Conservation (phyloP, 2,113 vertebrate species). For the Muscicapa adusta region DNA sequence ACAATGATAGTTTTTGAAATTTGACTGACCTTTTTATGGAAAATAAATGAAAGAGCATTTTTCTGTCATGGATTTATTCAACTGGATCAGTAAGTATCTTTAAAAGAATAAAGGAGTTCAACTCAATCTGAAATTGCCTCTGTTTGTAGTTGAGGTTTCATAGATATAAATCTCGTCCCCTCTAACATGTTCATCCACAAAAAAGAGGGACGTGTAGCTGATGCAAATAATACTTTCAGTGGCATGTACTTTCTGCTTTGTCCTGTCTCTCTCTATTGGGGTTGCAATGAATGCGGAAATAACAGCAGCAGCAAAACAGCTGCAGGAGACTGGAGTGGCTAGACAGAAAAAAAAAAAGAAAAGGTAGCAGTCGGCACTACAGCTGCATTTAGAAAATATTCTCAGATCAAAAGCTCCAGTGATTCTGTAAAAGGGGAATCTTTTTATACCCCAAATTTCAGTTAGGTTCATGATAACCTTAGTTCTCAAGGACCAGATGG, state of each 20-base stretch:
- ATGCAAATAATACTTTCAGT: background rate
- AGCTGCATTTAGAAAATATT: background rate
- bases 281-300: background rate
- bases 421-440: background rate
- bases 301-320: background rate
- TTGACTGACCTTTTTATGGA: background rate
- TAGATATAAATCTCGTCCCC: background rate
- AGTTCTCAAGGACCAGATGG: background rate
- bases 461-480: background rate
- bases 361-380: background rate
- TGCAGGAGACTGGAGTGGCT: background rate
- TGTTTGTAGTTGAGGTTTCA: background rate
- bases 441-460: background rate
- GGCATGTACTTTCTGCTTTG: background rate
- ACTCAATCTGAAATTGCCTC: background rate
- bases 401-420: background rate
- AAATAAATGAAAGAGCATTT: background rate
- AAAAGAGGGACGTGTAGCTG: background rate
- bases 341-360: background rate
- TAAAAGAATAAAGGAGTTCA: background rate
- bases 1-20: background rate
- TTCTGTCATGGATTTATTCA: background rate
- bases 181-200: background rate
- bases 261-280: background rate
- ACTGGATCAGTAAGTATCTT: background rate